Evolutionary conservation across 1,140 invertebrate genomes (phyloP), one percentile per base, ranked within the genome.

Genomic region (Drosophila azteca): DNA sequence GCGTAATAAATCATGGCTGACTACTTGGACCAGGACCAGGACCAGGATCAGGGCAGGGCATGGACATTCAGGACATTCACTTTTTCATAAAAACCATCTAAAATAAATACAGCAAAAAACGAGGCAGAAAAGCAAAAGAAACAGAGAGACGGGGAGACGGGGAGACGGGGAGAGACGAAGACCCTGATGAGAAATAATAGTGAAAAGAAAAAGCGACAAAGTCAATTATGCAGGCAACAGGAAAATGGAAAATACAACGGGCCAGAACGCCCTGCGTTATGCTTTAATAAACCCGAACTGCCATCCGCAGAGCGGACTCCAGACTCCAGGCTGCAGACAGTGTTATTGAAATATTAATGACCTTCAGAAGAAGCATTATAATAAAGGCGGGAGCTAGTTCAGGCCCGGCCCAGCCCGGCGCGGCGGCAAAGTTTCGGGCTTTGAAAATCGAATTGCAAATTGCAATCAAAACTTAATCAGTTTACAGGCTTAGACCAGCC

Each of bases 381-480:
- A 77, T 81, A 77, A 73, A 53, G 35, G 55, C 62, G 52, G 53
- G n/a, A 11, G 6, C 2, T 11, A 24, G 17, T n/a, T 6, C 6
- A 6, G 9, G 7, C 31, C 15, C 22, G 51, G 43, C 17, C 15
- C 22, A 48, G 43, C 17, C 15, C 26, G 51, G 39, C n/a, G 57
- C 24, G 62, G 41, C 67, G 57, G 68, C 65, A 71, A 85, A 85
- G 78, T 87, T 87, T 87, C 54, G 44, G 48, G 44, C 29, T 65
- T 66, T 58, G 72, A 60, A 85, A 82, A 85, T 87, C 78, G 82
- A 85, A 85, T 85, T 80, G 77, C 57, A 77, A 85, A 75, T 85
- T 79, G 82, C 78, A 88, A 87, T 87, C 83, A 87, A 82, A 87
- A 82, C 83, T 87, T 87, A 87, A 87, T 88, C 83, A 82, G 82